Evolutionary conservation across 2,797 vertebrate species (phyloP).

Genomic region (Channallabes apus): DNA sequence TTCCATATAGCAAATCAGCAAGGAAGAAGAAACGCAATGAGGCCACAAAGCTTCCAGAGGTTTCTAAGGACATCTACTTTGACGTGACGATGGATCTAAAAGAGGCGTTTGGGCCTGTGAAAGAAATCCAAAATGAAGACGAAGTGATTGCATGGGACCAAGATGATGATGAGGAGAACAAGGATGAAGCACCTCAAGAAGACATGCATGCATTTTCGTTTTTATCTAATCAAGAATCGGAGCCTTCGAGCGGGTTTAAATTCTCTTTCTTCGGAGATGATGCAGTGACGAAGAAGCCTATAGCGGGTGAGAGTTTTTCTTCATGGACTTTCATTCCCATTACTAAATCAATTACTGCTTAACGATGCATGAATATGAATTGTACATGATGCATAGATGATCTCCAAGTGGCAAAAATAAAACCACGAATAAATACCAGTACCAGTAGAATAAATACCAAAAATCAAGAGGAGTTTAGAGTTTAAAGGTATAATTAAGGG

Average conservation of each 20-base stretch:
- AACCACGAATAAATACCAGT: not conserved
- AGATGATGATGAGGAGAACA: conserved; percentile 60
- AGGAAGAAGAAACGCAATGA: conserved; percentile 81
- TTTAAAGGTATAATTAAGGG: no score
- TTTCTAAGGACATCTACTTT: conserved; percentile 85
- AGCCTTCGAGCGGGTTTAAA: conserved; percentile 68
- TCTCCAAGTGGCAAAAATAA: not conserved
- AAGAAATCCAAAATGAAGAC: conserved; percentile 44
- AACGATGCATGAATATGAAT: not conserved
- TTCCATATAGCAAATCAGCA: conserved; percentile 76
- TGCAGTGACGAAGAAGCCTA: conserved; percentile 37
- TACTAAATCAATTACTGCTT: conserved; percentile 1
- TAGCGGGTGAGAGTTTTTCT: conserved; percentile 69
- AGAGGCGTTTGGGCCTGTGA: conserved; percentile 75
- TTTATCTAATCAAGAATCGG: not conserved
- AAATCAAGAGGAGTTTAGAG: not conserved
- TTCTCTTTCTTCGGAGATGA: conserved; percentile 89
- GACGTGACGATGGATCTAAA: conserved; percentile 81
- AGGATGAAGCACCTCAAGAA: conserved; percentile 10
- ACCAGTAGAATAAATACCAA: no score
- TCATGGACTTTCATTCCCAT: not conserved
- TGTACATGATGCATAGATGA: not conserved
- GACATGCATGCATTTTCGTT: conserved; percentile 23
- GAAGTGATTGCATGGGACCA: conserved; percentile 60
- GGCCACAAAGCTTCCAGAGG: conserved; percentile 82